Base-by-base conservation (phyloP, 2,888 invertebrate species). In the Scrobipalpa atriplicella region DNA sequence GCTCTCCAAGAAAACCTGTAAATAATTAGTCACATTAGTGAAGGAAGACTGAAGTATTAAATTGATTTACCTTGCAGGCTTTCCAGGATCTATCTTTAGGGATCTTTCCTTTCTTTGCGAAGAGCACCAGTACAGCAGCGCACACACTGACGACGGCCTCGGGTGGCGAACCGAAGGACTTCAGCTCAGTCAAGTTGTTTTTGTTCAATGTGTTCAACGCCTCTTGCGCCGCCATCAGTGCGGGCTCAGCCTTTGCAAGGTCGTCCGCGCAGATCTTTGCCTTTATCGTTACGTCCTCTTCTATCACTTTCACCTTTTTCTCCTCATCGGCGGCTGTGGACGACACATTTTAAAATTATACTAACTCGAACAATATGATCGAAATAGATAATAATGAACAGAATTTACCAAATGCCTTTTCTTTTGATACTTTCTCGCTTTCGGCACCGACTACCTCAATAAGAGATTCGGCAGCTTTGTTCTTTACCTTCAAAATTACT, bases 81-180 rank as follows among this genome's bases (percentile, higher is more conserved):
- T 98, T 98, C 99, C 99, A 99, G 36, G 96, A 97, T 71, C 96
- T 94, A 82, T 99, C 99, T 93, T 97, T 97, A 0, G 98, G 97
- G 65, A 98, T 94, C 87, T 97, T 97, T 3, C 97, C 97, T 80
- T 95, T 96, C 68, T 94, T 94, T 0, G 96, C 93, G 76, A 98
- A 95, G n/a, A 99, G 90, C 2, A 98, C 97, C 73, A 98, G 93
- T 3, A 98, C 98, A 8, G 98, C 98, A 0, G 97, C 96, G 9
- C 95, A 95, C 0, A 98, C 98, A 75, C 95, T 96, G 0, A 97
- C 96, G 0, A 98, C 98, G 65, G 97, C 97, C 54, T 95, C 95
- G 0, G 98, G 98, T 5, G 99, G 99, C 5, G 97, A 95, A 0
- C 98, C 97, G 84, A 99, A 98, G 0, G 98, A 98, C 83, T 98